Evolutionary conservation across 2,113 vertebrate species (phyloP), one percentile per base, ranked within the genome.

Genomic region (Xerus inauris): DNA sequence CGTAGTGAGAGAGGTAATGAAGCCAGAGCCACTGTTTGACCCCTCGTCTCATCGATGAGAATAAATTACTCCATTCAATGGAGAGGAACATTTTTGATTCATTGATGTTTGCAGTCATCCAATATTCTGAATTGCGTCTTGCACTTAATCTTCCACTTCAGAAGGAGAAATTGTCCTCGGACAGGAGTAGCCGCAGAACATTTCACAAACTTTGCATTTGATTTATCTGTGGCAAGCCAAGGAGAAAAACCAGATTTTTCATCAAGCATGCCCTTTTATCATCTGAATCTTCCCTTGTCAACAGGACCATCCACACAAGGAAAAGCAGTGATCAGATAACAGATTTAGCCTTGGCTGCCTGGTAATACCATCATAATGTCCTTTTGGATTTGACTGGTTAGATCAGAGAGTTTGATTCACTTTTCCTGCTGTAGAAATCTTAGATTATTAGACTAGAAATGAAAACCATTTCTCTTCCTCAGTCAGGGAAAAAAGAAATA

Each of bases 81-180:
- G 73, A 94, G 96, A 96, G 97, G 94, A 96, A 94, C 97, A 95
- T 97, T 98, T 98, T 97, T 97, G 87, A 98, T 94, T 82, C 91
- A 97, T 97, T 96, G 97, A 97, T 98, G 97, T 85, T 97, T 92
- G 96, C 97, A 95, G 87, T 0, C 16, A 94, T 95, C 95, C 88
- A 96, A 54, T 98, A 98, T 95, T 98, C 96, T 80, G 65, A 85
- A 98, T 97, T 95, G 96, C 92, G 14, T 97, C 97, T 98, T 94
- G 75, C 82, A 96, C 96, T 97, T 97, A 96, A 97, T 98, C 95
- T 97, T 97, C 89, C 28, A 1, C 85, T 96, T 96, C 57, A 79
- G 88, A 95, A 96, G 87, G 93, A 94, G 59, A 96, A 40, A 69
- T 59, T 76, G 35, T 72, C 75, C 95, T 97, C 82, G 13, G 77